Conservation (phyloP, 2,113 vertebrate species). For the Haliaeetus leucogaster region DNA sequence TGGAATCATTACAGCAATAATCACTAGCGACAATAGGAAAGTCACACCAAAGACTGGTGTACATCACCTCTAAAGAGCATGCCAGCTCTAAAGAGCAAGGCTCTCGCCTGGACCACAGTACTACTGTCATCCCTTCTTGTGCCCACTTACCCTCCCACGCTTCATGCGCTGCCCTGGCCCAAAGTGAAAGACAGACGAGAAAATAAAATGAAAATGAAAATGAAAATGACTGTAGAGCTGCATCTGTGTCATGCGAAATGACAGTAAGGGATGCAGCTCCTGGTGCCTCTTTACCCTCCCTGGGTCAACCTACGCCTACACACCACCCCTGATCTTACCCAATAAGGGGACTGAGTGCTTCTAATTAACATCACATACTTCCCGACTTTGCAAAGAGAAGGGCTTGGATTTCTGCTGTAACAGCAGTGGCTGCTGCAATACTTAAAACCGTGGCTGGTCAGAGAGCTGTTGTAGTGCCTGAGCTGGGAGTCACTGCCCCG, state of each 20-base stretch:
- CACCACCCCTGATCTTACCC: not conserved
- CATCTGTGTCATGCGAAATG: not conserved
- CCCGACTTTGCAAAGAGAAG: not conserved
- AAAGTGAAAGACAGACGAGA: not conserved
- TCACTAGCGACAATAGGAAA: not conserved
- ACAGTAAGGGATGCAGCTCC: not conserved
- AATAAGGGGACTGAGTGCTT: not conserved
- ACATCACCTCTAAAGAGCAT: not conserved
- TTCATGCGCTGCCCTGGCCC: not conserved
- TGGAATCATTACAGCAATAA: not conserved
- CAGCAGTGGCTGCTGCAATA: not conserved
- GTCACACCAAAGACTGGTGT: not conserved
- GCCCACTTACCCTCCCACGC: not conserved
- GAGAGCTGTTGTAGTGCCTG: not conserved
- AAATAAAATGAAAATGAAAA: not conserved
- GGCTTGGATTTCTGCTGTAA: not conserved
- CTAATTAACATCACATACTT: not conserved
- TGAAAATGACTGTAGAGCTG: not conserved
- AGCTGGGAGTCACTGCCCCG: not conserved
- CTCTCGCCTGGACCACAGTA: not conserved
- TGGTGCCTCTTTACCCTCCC: not conserved
- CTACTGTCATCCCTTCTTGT: not conserved
- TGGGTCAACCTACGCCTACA: not conserved
- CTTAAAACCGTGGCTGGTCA: not conserved
- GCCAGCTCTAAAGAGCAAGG: not conserved